Percentiles rank a stretch among this genome's conserved stretches.
Conservation (phyloP, 1,140 invertebrate genomes). For the Brachionus asplanchnoidis region DNA sequence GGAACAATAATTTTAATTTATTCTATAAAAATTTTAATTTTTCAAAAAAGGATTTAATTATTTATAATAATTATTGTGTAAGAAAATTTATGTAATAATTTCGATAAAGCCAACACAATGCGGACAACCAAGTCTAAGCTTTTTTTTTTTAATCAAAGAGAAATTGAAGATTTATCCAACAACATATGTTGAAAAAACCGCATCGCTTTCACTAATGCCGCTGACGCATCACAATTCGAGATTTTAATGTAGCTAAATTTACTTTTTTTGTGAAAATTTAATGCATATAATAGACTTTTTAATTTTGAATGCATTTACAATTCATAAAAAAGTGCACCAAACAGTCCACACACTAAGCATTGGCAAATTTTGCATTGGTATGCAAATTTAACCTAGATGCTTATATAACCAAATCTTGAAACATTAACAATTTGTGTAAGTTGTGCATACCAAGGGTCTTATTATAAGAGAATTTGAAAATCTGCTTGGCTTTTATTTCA, state of each 20-base stretch:
- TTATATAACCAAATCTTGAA: neutral
- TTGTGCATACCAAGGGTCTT: neutral
- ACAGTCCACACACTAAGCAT: neutral
- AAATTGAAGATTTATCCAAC: neutral
- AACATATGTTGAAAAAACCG: neutral
- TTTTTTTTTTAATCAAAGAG: neutral
- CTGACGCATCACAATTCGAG: neutral
- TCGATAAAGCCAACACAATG: neutral
- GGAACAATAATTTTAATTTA: no score
- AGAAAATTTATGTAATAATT: neutral
- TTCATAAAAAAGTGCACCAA: neutral
- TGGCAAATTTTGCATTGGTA: neutral
- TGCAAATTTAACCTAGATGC: neutral
- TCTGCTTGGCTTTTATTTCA: neutral
- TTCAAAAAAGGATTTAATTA: neutral
- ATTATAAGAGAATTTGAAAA: neutral
- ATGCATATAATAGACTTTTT: neutral
- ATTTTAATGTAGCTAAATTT: neutral
- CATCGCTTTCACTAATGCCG: neutral
- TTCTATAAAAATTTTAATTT: neutral
- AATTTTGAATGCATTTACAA: neutral
- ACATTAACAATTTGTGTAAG: neutral
- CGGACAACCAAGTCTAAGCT: neutral
- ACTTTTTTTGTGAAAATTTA: neutral
- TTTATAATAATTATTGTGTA: neutral